These are phyloP conservation scores for Ichneumoninae sp. DNA, from an alignment of 2,888 invertebrate species.

Conservation along the genomic window DNA sequence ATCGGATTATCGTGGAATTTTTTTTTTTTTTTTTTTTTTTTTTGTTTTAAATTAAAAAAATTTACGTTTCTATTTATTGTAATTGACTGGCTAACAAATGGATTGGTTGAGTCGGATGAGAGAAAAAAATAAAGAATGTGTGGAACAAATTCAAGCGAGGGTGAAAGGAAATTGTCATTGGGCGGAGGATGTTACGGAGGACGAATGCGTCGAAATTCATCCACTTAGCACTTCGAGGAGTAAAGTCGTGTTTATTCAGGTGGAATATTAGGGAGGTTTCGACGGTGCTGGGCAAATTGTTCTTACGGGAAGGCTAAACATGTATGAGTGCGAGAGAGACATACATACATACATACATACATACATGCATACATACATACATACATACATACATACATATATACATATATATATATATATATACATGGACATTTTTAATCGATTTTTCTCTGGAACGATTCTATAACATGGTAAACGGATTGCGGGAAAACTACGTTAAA, in stretches of 20 bases:
- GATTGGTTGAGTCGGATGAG: not conserved
- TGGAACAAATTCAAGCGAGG: not conserved
- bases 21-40: too few species aligned
- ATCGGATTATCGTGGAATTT: not conserved
- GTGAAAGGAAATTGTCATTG: not conserved
- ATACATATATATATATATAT: too few species aligned
- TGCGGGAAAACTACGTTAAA: too few species aligned
- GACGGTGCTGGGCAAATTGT: not conserved
- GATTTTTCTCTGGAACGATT: too few species aligned
- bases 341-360: too few species aligned
- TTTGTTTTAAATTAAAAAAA: too few species aligned
- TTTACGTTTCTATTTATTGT: too few species aligned
- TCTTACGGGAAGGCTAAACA: not conserved
- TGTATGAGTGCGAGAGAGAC: too few species aligned
- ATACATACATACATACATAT: too few species aligned
- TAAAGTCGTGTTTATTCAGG: slow-evolving; percentile 7
- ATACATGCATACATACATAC: too few species aligned
- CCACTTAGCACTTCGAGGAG: slow-evolving; percentile 20
- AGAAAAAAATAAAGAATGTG: not conserved
- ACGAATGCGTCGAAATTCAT: slow-evolving; percentile 10
- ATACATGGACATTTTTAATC: too few species aligned
- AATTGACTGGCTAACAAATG: slow-evolving; percentile 1
- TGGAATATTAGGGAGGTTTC: not conserved
- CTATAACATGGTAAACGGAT: too few species aligned
- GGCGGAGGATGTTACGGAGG: not conserved